Conservation (phyloP, 2,888 invertebrate genomes). For the Eledona agricola region DNA sequence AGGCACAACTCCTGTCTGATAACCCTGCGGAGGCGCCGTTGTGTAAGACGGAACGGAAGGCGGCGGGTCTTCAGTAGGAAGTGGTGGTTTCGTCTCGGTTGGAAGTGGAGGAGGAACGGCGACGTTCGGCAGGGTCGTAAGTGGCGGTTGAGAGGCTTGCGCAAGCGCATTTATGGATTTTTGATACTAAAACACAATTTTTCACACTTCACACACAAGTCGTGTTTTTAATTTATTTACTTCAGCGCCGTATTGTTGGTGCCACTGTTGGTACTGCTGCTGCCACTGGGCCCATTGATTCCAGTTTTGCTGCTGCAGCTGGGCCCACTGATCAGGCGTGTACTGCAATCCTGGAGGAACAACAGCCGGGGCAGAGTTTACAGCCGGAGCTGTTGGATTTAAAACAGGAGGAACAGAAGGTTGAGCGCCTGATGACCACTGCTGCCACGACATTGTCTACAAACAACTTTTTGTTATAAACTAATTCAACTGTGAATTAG, state of each 20-base stretch:
- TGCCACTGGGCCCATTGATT: constrained; percentile 82
- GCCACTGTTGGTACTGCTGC: constrained; percentile 80
- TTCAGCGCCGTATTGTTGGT: constrained; percentile 78
- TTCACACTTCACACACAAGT: neutral
- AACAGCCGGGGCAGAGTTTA: constrained; percentile 51
- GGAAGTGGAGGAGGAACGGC: constrained; percentile 63
- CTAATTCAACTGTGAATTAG: too few relatives aligned
- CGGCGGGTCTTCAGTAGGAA: constrained; percentile 58
- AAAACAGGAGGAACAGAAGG: constrained; percentile 41
- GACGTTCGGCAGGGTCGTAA: constrained; percentile 49
- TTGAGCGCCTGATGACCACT: constrained; percentile 50
- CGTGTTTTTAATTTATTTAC: constrained; percentile 63
- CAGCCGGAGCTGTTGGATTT: constrained; percentile 30
- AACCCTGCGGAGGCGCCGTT: constrained; percentile 40
- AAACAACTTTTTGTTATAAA: constrained; percentile 19
- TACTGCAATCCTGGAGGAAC: constrained; percentile 61
- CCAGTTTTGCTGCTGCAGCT: constrained; percentile 77
- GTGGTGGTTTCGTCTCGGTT: constrained; percentile 60
- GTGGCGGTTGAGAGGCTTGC: constrained; percentile 40
- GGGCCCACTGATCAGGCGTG: constrained; percentile 74
- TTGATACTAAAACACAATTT: constrained; percentile 63
- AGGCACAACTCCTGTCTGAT: constrained; percentile 42
- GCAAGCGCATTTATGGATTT: constrained; percentile 62
- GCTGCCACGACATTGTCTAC: constrained; percentile 59
- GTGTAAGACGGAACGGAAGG: constrained; percentile 38